Base-by-base conservation (phyloP, 2,888 invertebrate species). In the Diplazon laetatorius region DNA sequence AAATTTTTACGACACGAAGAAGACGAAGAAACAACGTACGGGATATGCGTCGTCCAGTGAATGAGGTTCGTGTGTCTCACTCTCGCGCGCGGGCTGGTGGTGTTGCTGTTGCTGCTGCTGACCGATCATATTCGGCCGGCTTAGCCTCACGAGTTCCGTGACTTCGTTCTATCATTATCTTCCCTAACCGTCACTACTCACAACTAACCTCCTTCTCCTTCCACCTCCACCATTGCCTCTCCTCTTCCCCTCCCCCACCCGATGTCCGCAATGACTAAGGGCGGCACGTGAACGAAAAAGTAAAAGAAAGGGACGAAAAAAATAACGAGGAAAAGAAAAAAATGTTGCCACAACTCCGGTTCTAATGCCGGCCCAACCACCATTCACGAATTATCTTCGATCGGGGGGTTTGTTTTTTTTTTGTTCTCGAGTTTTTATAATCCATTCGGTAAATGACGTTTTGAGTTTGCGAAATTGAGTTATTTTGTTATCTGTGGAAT, bases 31-130 rank as follows among this genome's bases (percentile, higher is more conserved):
- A 91, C 91, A 70, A 77, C 76, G 77, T 78, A 77, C 78, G 80
- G 81, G 82, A 87, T n/a, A 92, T 92, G 85, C 92, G 91, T 92
- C 93, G 91, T 92, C 92, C 82, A 79, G 83, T 82, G 82, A 83
- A 80, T 81, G 83, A 83, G 82, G 82, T 82, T 83, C 77, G 80
- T 82, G 65, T n/a, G n/a, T n/a, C n/a, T n/a, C n/a, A 72, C 73
- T 68, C 57, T 25, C 44, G 55, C 50, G 30, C 30, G 2, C 48
- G n/a, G 1, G 65, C 66, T 79, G 52, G 48, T 52, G 63, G 59
- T 35, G 1, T 35, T 60, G 42, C 20, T 46, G 69, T 52, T 80
- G 59, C 60, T 65, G 69, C 70, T 57, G 22, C 46, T 60, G 74
- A 76, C 55, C 71, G 69, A 81, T 42, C 37, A 1, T 25, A 52